Conservation (phyloP, 2,888 invertebrate species). For the Helicoverpa assulta region DNA sequence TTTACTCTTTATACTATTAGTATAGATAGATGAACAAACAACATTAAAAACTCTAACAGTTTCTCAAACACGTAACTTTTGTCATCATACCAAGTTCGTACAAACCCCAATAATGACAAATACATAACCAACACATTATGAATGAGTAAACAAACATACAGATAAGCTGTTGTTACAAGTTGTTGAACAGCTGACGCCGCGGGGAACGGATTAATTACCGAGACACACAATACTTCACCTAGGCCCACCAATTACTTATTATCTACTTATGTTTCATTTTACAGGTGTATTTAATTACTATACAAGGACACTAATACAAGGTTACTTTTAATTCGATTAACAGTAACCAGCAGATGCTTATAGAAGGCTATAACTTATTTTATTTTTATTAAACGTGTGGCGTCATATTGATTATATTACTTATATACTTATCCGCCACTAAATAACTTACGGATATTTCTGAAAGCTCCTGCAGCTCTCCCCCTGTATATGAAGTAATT, state of each 20-base stretch:
- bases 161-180: not conserved
- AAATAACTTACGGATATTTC: too few species aligned
- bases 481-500: too few species aligned
- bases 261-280: not conserved
- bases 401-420: too few species aligned
- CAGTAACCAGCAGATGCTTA: too few species aligned
- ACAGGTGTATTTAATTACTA: not conserved
- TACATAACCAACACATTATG: not conserved
- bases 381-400: too few species aligned
- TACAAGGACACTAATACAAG: not conserved
- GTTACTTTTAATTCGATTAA: too few species aligned
- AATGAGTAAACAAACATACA: slow-evolving; percentile 5
- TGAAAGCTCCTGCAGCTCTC: too few species aligned
- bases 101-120: not conserved
- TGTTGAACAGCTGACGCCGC: not conserved
- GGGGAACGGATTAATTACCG: slow-evolving; percentile 22
- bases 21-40: too few species aligned
- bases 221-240: not conserved
- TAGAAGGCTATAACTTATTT: too few species aligned
- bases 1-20: too few species aligned
- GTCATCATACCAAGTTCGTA: not conserved
- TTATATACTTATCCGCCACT: too few species aligned
- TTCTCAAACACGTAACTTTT: not conserved
- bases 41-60: not conserved
- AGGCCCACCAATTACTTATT: slow-evolving; percentile 1